These are phyloP conservation scores for Pinna nobilis DNA, from an alignment of 1,140 invertebrate species.

Conservation along the genomic window DNA sequence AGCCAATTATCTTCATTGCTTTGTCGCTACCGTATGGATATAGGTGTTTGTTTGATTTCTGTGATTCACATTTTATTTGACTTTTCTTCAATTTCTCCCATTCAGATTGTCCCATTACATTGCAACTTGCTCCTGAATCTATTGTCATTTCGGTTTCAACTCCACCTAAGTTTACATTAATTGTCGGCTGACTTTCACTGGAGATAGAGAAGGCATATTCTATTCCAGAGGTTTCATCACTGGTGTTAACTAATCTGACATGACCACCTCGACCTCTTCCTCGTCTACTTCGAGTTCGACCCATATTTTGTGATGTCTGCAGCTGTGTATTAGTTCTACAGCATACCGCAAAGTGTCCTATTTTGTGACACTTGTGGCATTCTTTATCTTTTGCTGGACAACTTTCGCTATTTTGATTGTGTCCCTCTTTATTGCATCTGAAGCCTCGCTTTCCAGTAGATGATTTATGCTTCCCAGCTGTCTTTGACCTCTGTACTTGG, in stretches of 20 bases:
- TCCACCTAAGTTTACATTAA: conserved; percentile 9
- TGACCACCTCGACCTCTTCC: too few species aligned
- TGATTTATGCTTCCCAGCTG: background rate
- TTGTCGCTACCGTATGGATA: conserved; percentile 27
- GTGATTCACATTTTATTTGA: conserved; percentile 1
- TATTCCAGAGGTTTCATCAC: background rate
- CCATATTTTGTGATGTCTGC: background rate
- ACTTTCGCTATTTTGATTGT: conserved; percentile 7
- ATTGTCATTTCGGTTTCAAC: conserved; percentile 17
- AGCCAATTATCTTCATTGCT: conserved; percentile 26
- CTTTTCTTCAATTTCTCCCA: conserved; percentile 16
- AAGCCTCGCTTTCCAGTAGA: background rate
- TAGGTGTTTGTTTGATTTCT: conserved; percentile 14
- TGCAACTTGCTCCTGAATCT: conserved; percentile 20
- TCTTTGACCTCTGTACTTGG: background rate
- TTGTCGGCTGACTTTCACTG: background rate
- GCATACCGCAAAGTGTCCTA: conserved; percentile 30
- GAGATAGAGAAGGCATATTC: conserved; percentile 12
- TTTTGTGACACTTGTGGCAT: conserved; percentile 29
- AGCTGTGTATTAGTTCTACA: conserved; percentile 17
- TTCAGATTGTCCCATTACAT: conserved; percentile 4
- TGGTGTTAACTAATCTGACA: background rate
- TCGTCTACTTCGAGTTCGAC: too few species aligned
- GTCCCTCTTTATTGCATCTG: conserved; percentile 10
- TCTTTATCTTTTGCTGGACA: background rate